phyloP scores from a whole-genome alignment of 1,140 invertebrate species.

The Hylaeus volcanicus region DNA sequence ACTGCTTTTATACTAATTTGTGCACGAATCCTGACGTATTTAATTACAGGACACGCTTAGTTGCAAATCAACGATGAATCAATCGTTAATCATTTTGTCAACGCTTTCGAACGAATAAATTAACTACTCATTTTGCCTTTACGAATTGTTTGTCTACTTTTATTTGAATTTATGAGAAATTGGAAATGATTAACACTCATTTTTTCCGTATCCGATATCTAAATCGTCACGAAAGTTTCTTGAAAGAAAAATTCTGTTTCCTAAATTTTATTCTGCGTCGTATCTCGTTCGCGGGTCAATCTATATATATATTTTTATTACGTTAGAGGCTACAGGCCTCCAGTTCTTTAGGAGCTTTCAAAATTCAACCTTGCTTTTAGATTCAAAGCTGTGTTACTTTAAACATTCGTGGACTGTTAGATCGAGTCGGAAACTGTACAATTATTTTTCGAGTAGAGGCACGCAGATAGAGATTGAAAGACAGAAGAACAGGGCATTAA shows the following conservation, averaged over 20 bases:
- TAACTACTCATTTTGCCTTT: not conserved
- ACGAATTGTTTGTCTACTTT: slow-evolving; percentile 16
- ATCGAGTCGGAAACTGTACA: too few species aligned
- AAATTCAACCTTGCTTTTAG: too few species aligned
- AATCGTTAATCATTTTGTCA: not conserved
- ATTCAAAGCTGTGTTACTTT: too few species aligned
- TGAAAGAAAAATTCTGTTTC: not conserved
- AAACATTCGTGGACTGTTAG: too few species aligned
- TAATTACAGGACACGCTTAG: not conserved
- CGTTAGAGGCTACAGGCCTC: not conserved
- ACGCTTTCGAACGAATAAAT: slow-evolving; percentile 16
- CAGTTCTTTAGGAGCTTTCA: too few species aligned
- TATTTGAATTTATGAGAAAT: too few species aligned
- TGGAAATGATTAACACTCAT: not conserved
- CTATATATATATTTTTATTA: slow-evolving; percentile 38
- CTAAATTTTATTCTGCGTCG: not conserved
- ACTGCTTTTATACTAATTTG: not conserved
- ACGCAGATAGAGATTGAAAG: too few species aligned
- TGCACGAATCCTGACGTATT: not conserved
- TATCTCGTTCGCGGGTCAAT: slow-evolving; percentile 1
- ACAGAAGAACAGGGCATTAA: too few species aligned
- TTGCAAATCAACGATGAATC: not conserved
- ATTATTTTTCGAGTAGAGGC: too few species aligned
- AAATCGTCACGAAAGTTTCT: not conserved
- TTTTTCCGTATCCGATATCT: not conserved